These are phyloP conservation scores for Drosophila simulans DNA, from an alignment of 1,140 invertebrate genomes.

Conservation along the genomic window DNA sequence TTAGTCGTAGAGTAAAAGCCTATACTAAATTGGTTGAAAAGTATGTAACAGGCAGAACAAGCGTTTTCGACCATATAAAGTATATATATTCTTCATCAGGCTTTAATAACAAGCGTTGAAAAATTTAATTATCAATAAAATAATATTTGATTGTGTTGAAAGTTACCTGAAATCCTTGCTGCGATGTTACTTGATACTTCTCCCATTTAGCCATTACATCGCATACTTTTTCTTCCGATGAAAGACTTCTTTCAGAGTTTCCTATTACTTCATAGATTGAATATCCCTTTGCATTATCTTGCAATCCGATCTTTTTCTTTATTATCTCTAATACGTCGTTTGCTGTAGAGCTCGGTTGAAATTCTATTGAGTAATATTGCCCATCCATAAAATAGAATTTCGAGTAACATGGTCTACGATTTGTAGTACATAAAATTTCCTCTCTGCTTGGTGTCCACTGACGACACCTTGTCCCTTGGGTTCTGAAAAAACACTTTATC, in stretches of 20 bases:
- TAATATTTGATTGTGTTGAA: neutral
- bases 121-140: too few species aligned
- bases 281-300: constrained; percentile 90
- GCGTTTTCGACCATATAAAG: too few species aligned
- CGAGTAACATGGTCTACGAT: constrained; percentile 94
- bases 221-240: constrained; percentile 94
- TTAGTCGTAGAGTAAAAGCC: too few species aligned
- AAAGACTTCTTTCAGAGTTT: constrained; percentile 92
- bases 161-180: constrained; percentile 84
- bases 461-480: constrained; percentile 90
- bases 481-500: constrained; percentile 74
- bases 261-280: constrained; percentile 88
- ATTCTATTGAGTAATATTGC: constrained; percentile 97
- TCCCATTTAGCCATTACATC: constrained; percentile 99
- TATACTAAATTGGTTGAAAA: too few species aligned
- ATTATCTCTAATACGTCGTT: constrained; percentile 95
- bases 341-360: constrained; percentile 97
- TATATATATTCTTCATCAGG: too few species aligned
- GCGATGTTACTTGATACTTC: constrained; percentile 89
- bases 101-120: too few species aligned
- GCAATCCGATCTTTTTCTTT: constrained; percentile 96
- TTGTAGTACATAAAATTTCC: constrained; percentile 96
- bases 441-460: constrained; percentile 97
- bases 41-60: too few species aligned
- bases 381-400: constrained; percentile 97